Percentiles rank a stretch among this genome's conserved stretches.
Evolutionary conservation across 1,140 invertebrate species (phyloP).

Genomic region (Euborellia annulipes): DNA sequence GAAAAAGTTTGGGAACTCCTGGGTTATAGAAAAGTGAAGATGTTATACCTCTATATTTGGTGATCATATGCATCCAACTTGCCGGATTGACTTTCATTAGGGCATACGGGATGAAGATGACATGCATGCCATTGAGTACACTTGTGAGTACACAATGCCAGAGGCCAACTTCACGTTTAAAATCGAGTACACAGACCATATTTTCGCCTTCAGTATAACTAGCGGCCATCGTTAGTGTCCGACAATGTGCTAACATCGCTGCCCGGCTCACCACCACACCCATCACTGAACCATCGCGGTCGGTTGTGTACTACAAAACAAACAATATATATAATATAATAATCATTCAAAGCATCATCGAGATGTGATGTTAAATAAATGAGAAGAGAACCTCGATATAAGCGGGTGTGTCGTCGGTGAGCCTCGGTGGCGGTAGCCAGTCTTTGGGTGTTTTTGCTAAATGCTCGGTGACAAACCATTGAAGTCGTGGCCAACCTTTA

Average conservation of each 20-base stretch:
- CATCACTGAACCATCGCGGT: slow-evolving; percentile 95
- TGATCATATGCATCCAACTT: slow-evolving; percentile 99
- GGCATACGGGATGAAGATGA: slow-evolving; percentile 97
- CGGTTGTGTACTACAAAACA: slow-evolving; percentile 69
- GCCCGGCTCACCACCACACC: slow-evolving; percentile 79
- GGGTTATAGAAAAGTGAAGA: too few relatives aligned
- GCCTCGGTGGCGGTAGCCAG: slow-evolving; percentile 76
- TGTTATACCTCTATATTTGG: slow-evolving; percentile 73
- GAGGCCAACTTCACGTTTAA: slow-evolving; percentile 85
- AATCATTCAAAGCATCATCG: background rate
- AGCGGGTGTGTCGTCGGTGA: slow-evolving; percentile 84
- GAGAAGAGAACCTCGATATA: slow-evolving; percentile 68
- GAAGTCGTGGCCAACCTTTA: slow-evolving; percentile 91
- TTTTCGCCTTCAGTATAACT: slow-evolving; percentile 94
- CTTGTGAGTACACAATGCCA: slow-evolving; percentile 95
- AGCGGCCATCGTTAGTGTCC: slow-evolving; percentile 87
- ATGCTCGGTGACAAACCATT: slow-evolving; percentile 96
- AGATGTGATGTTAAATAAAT: too few relatives aligned
- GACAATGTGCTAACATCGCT: slow-evolving; percentile 88
- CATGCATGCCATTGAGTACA: slow-evolving; percentile 97
- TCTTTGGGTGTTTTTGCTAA: slow-evolving; percentile 89
- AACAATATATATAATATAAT: slow-evolving; percentile 10
- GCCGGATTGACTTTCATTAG: slow-evolving; percentile 98
- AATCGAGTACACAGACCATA: slow-evolving; percentile 96
- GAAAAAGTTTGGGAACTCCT: too few relatives aligned